Percentiles rank a stretch among this genome's conserved stretches.
These are phyloP conservation scores for Burhinus oedicnemus DNA, from an alignment of 2,113 vertebrate species.

Conservation along the genomic window DNA sequence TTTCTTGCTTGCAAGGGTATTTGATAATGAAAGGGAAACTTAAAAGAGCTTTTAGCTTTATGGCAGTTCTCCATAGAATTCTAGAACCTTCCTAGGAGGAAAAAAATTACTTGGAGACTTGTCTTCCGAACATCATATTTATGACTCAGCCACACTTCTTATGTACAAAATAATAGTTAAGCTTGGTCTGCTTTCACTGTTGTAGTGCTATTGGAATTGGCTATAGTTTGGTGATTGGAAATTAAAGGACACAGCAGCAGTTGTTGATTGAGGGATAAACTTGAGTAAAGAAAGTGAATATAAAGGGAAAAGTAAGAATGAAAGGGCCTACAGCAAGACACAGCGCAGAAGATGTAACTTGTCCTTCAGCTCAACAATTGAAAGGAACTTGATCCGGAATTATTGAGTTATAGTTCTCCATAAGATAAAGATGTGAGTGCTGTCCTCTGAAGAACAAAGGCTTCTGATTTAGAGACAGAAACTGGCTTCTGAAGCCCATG, in stretches of 20 bases:
- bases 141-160: rapidly evolving
- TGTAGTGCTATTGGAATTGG: not conserved
- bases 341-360: not conserved
- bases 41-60: not conserved
- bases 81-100: not conserved
- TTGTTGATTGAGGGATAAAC: not conserved
- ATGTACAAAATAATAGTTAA: not conserved
- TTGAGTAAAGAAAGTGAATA: not conserved
- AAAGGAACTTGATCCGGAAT: not conserved
- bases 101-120: not conserved
- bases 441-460: not conserved
- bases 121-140: rapidly evolving
- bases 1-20: not conserved
- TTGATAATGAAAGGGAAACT: not conserved
- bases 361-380: not conserved
- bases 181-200: not conserved
- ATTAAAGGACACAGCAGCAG: not conserved
- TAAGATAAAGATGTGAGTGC: not conserved
- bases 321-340: not conserved
- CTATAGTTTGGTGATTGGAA: not conserved
- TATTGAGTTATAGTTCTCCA: not conserved
- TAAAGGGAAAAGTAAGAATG: not conserved
- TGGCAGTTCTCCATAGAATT: not conserved
- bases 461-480: not conserved
- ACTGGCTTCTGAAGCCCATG: not conserved